These are phyloP conservation scores for Parasteatoda tepidariorum DNA, from an alignment of 1,140 invertebrate species.

Conservation along the genomic window DNA sequence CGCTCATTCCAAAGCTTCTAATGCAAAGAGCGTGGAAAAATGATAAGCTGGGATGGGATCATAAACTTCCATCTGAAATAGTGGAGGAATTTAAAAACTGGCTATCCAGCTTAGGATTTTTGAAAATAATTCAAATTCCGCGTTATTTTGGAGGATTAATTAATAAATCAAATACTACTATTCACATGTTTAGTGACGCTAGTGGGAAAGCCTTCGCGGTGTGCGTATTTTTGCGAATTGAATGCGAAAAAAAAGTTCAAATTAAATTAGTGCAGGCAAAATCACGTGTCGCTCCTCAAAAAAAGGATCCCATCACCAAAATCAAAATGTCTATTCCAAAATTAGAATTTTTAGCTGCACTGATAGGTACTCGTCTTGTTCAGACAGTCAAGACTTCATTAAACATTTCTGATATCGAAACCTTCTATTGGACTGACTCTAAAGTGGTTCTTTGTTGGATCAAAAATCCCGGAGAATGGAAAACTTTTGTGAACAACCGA, in stretches of 20 bases:
- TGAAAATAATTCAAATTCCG: constrained; percentile 9
- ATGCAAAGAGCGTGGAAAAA: neutral
- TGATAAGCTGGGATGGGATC: neutral
- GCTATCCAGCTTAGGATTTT: neutral
- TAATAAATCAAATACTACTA: neutral
- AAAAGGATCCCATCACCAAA: neutral
- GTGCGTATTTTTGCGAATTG: neutral
- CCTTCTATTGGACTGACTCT: no score
- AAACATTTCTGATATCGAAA: neutral
- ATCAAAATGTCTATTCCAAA: neutral
- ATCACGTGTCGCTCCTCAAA: neutral
- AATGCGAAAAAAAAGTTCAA: neutral
- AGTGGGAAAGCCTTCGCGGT: no score
- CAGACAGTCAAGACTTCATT: no score
- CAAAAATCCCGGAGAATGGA: neutral
- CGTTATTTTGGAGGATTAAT: neutral
- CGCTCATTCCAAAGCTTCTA: neutral
- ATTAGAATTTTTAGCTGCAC: neutral
- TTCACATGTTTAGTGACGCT: neutral
- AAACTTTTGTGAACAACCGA: neutral
- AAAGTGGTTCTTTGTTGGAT: neutral
- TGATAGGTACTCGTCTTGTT: neutral
- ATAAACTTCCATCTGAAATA: neutral
- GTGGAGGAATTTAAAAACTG: neutral
- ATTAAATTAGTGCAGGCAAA: neutral